Evolutionary conservation across 2,888 invertebrate genomes (phyloP).

Genomic region (Rhagium mordax): DNA sequence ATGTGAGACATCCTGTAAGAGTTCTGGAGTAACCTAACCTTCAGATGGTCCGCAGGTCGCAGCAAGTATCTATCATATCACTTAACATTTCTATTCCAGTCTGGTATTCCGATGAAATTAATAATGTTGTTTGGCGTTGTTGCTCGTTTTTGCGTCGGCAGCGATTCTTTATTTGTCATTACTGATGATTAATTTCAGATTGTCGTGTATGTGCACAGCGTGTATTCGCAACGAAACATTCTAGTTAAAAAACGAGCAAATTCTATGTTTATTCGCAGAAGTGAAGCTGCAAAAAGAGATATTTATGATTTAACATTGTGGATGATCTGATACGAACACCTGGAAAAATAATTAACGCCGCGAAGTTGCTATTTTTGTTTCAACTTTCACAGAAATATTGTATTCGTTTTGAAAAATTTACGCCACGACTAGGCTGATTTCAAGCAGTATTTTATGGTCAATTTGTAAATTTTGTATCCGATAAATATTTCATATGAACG

Average conservation of each 20-base stretch:
- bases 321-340: constrained; percentile 52
- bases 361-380: constrained; percentile 47
- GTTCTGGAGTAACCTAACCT: constrained; percentile 20
- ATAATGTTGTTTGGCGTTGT: constrained; percentile 48
- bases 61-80: constrained; percentile 24
- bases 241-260: constrained; percentile 43
- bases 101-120: constrained; percentile 44
- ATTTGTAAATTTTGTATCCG: too few species aligned
- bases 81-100: constrained; percentile 33
- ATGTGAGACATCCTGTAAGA: constrained; percentile 2
- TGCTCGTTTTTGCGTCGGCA: constrained; percentile 44
- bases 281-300: constrained; percentile 38
- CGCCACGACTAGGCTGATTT: too few species aligned
- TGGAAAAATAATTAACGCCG: constrained; percentile 50
- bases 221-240: constrained; percentile 38
- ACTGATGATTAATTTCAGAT: constrained; percentile 50
- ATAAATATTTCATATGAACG: too few species aligned
- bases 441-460: too few species aligned
- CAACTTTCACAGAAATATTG: constrained; percentile 41
- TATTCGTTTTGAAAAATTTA: too few species aligned
- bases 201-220: constrained; percentile 45
- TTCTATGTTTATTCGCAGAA: constrained; percentile 41
- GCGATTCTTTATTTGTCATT: constrained; percentile 50
- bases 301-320: constrained; percentile 42
- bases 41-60: constrained; percentile 10